Evolutionary conservation across 2,888 invertebrate species (phyloP).

Genomic region (Lutraria lutraria): DNA sequence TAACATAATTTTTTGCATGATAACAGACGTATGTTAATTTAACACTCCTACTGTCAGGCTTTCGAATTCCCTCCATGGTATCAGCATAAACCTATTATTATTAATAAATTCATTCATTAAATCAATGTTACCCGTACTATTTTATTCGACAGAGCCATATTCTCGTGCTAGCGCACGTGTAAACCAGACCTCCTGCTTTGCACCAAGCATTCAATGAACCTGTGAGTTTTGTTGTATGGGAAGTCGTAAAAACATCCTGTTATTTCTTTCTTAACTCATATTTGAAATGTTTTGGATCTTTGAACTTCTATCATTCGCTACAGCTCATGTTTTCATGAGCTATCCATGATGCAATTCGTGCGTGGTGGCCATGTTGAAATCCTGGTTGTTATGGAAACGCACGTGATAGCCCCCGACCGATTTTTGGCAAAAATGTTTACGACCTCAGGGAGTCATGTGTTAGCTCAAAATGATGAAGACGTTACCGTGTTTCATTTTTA

Average conservation of each 20-base stretch:
- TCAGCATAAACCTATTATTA: conserved; percentile 14
- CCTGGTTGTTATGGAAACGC: conserved; percentile 13
- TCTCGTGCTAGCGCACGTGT: conserved; percentile 16
- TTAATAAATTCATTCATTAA: conserved; percentile 27
- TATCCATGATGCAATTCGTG: conserved; percentile 32
- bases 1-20: conserved; percentile 7
- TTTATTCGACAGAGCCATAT: neutral
- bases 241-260: conserved; percentile 50
- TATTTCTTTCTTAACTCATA: conserved; percentile 34
- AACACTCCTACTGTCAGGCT: conserved; percentile 11
- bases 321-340: conserved; percentile 10
- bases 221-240: conserved; percentile 34
- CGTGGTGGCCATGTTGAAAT: conserved; percentile 44
- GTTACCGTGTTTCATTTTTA: neutral
- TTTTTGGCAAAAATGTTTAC: neutral
- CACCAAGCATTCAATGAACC: conserved; percentile 47
- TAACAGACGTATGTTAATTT: conserved; percentile 19
- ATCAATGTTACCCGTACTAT: neutral
- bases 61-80: neutral
- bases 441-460: conserved; percentile 13
- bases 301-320: conserved; percentile 36
- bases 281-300: conserved; percentile 50
- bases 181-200: conserved; percentile 39
- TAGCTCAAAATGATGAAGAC: neutral
- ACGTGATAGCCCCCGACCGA: conserved; percentile 27